Conservation (phyloP, 2,113 vertebrate species). For the Dipodomys stephensi region DNA sequence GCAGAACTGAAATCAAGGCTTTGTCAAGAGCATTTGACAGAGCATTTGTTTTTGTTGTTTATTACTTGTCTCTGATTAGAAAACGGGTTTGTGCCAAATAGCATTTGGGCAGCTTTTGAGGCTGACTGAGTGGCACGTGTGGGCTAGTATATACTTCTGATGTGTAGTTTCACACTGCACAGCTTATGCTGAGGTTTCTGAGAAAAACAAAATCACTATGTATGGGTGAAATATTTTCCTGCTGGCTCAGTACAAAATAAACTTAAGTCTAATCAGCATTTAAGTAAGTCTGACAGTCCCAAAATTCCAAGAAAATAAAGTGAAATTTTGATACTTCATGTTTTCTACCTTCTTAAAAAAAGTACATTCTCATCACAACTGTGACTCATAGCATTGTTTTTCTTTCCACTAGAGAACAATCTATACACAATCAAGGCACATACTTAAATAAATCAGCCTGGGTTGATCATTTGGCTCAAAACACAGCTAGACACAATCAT, state of each 20-base stretch:
- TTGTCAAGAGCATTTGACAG: background rate
- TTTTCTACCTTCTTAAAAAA: background rate
- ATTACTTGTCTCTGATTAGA: background rate
- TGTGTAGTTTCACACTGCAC: background rate
- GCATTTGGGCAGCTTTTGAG: background rate
- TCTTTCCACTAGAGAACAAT: conserved; percentile 2
- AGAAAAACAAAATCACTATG: background rate
- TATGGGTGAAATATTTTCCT: background rate
- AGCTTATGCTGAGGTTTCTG: background rate
- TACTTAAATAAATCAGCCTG: background rate
- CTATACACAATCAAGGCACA: background rate
- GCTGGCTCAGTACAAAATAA: background rate
- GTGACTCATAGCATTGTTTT: background rate
- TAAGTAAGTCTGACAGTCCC: conserved; percentile 32
- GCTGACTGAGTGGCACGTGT: background rate
- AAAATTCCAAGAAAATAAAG: conserved; percentile 20
- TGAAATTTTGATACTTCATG: conserved; percentile 13
- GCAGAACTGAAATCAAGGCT: background rate
- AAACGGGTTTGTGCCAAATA: background rate
- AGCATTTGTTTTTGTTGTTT: background rate
- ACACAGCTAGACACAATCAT: background rate
- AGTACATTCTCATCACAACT: background rate
- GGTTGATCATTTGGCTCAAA: background rate
- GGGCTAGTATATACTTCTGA: background rate
- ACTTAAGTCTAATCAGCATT: background rate